Evolutionary conservation across 2,888 invertebrate species (phyloP), one percentile per base, ranked within the genome.

Genomic region (Hirtodrosophila duncani): DNA sequence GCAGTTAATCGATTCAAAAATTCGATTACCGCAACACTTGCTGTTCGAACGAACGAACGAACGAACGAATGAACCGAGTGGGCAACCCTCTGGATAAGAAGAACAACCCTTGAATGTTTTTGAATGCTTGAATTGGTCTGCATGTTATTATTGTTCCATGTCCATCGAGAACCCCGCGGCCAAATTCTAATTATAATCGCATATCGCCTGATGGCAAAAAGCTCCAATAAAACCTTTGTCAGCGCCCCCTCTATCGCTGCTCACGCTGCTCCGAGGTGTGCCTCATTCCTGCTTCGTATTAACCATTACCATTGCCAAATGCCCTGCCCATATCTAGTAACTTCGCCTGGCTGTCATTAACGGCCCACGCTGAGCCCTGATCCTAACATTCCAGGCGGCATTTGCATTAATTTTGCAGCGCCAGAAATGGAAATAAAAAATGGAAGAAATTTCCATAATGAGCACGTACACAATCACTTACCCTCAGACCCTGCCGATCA

Each of bases 381-480:
- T 42, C 26, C 21, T 9, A 34, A 23, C 46, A 62, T 61, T 44
- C 49, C 56, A 45, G 16, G 38, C 44, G 43, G 64, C 52, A 60
- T 71, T 74, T 71, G 72, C 80, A 74, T 74, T 74, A 79, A 74
- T 79, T 74, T 77, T 59, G 80, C 77, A 71, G 45, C 36, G 43
- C 44, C 42, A 51, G 14, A 38, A 27, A 29, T 9, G 29, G 37
- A 31, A 41, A 43, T 23, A 30, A 52, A 52, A 49, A 49, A 38
- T 31, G 44, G 38, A 75, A 67, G 65, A 75, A 80, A 78, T 77
- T 77, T 77, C 70, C 75, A 77, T 77, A 77, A 77, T 77, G 75
- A 77, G 81, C 75, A 77, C 81, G 75, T 77, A 77, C 75, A 81
- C 75, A 74, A 74, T 74, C 72, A 80, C 72, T 74, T 74, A 74